Evolutionary conservation across 2,888 invertebrate genomes (phyloP).

Genomic region (Heliconius hortense): DNA sequence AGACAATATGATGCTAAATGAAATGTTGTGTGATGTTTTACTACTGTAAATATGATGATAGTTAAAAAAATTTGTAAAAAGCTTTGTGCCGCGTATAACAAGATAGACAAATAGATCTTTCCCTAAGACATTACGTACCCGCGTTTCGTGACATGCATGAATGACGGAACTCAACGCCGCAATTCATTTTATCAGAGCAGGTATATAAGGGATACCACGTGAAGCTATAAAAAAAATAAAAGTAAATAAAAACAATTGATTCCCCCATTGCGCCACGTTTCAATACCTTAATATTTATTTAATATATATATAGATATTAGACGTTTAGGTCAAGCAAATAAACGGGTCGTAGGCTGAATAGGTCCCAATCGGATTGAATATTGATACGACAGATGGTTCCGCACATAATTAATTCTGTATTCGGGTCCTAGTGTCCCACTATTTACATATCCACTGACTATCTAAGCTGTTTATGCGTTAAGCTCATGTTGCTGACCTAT

Average conservation of each 20-base stretch:
- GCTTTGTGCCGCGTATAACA: too few relatives aligned
- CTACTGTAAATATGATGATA: too few relatives aligned
- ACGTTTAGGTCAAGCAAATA: slow-evolving; percentile 27
- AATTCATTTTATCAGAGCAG: too few relatives aligned
- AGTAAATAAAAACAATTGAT: not conserved
- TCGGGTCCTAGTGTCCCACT: slow-evolving; percentile 54
- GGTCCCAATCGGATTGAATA: slow-evolving; percentile 75
- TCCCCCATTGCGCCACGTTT: not conserved
- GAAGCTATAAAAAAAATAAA: too few relatives aligned
- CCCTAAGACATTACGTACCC: too few relatives aligned
- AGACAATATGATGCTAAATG: too few relatives aligned
- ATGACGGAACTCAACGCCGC: not conserved
- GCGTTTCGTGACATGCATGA: too few relatives aligned
- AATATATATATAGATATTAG: not conserved
- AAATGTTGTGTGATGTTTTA: too few relatives aligned
- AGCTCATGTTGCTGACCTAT: slow-evolving; percentile 23
- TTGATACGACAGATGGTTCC: slow-evolving; percentile 76
- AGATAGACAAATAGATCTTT: too few relatives aligned
- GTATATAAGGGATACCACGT: too few relatives aligned
- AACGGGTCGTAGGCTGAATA: slow-evolving; percentile 34
- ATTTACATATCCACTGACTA: slow-evolving; percentile 55
- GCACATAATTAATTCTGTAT: slow-evolving; percentile 75
- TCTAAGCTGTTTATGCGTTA: slow-evolving; percentile 32
- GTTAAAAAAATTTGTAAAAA: too few relatives aligned
- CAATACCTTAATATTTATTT: not conserved